A percentile compares a stretch with the other conserved stretches of the same genome.
Conservation (phyloP, 2,888 invertebrate genomes). For the Laspeyria flexula region DNA sequence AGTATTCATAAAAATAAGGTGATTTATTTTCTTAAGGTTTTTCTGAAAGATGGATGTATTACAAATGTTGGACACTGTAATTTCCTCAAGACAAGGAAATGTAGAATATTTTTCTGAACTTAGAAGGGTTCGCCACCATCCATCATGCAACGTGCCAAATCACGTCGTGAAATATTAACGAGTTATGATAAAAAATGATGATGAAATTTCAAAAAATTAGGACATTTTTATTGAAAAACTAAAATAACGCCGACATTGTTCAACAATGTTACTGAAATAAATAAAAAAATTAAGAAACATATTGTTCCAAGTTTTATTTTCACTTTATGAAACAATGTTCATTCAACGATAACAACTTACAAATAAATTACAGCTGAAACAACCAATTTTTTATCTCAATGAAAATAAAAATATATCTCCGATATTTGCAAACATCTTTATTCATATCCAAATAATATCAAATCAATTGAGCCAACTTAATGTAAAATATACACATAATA, state of each 20-base stretch:
- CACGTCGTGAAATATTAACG: conserved; percentile 35
- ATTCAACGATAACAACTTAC: no score
- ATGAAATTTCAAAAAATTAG: conserved; percentile 11
- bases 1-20: conserved; percentile 15
- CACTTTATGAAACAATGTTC: no score
- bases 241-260: neutral
- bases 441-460: no score
- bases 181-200: conserved; percentile 23
- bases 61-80: conserved; percentile 33
- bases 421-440: no score
- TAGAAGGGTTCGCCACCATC: conserved; percentile 41
- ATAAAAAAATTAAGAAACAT: no score
- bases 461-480: no score
- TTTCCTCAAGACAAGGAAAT: conserved; percentile 41
- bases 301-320: no score
- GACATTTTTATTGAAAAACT: neutral
- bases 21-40: conserved; percentile 1
- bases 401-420: no score
- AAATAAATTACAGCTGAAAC: no score
- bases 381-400: no score
- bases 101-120: conserved; percentile 32
- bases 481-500: no score
- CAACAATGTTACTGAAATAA: no score
- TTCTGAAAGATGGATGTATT: conserved; percentile 30
- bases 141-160: conserved; percentile 43